Percentiles rank a stretch among this genome's conserved stretches.
Conservation (phyloP, 2,797 vertebrate genomes). For the Diplodus sargus region DNA sequence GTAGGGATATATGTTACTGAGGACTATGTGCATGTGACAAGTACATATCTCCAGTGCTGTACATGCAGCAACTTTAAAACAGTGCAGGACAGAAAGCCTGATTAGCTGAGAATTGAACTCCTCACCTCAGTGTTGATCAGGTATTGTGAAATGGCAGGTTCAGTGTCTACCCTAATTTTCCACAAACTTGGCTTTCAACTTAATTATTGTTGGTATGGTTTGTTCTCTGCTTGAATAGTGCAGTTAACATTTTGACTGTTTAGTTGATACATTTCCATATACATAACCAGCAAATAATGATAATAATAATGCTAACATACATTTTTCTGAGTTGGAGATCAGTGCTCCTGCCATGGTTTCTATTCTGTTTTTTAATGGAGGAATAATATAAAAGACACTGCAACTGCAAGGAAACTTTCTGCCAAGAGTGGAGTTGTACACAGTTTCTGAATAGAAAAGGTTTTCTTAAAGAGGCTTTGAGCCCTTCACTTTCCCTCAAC, state of each 20-base stretch:
- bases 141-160: background rate
- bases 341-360: conserved; percentile 33
- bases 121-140: background rate
- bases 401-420: conserved; percentile 62
- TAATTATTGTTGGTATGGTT: background rate
- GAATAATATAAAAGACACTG: conserved; percentile 68
- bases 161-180: background rate
- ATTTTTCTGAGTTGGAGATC: conserved; percentile 20
- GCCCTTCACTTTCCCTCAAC: conserved; percentile 68
- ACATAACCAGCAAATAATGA: background rate
- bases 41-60: background rate
- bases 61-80: background rate
- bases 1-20: background rate
- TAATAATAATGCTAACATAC: background rate
- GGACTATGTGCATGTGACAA: background rate
- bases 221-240: background rate
- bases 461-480: conserved; percentile 75
- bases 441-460: conserved; percentile 69
- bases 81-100: background rate
- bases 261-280: background rate
- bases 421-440: conserved; percentile 58
- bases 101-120: background rate
- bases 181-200: background rate
- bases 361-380: conserved; percentile 36
- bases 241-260: background rate